phyloP scores from a whole-genome alignment of 2,888 invertebrate species.

The Ochropleura leucogaster region DNA sequence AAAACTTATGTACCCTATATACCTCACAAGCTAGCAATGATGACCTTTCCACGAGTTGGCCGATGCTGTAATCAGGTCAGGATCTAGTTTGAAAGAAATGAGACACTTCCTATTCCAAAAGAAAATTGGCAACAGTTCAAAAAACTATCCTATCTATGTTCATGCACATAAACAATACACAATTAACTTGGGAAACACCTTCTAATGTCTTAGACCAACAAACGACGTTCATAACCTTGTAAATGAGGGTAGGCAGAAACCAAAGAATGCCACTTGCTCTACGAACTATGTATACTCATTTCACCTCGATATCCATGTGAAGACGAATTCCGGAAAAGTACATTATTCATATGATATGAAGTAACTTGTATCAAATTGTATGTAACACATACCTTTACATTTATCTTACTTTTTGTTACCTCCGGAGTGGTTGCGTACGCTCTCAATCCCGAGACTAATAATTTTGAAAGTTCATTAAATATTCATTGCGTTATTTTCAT shows the following conservation, averaged over 20 bases:
- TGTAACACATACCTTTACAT: not conserved
- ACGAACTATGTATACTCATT: not conserved
- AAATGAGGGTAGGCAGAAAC: not conserved
- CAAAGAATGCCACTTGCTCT: not conserved
- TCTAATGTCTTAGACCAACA: not conserved
- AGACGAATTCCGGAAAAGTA: not conserved
- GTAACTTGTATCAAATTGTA: not conserved
- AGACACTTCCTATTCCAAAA: conserved; percentile 34
- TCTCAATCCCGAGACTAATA: not conserved
- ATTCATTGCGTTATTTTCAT: too few species aligned
- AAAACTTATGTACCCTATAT: too few species aligned
- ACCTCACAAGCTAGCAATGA: not conserved
- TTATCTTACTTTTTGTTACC: not conserved
- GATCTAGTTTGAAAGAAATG: conserved; percentile 29
- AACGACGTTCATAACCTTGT: not conserved
- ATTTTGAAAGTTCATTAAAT: not conserved
- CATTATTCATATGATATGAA: too few species aligned
- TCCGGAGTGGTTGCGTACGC: not conserved
- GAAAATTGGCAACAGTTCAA: conserved; percentile 11
- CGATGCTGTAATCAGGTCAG: conserved; percentile 3
- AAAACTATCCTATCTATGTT: not conserved
- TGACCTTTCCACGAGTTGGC: conserved; percentile 24
- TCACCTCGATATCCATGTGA: not conserved
- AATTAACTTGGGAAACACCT: not conserved
- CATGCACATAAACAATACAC: not conserved